Percentiles rank a stretch among this genome's conserved stretches.
These are phyloP conservation scores for Piliocolobus tephrosceles DNA, from an alignment of 2,113 vertebrate genomes.

Conservation along the genomic window DNA sequence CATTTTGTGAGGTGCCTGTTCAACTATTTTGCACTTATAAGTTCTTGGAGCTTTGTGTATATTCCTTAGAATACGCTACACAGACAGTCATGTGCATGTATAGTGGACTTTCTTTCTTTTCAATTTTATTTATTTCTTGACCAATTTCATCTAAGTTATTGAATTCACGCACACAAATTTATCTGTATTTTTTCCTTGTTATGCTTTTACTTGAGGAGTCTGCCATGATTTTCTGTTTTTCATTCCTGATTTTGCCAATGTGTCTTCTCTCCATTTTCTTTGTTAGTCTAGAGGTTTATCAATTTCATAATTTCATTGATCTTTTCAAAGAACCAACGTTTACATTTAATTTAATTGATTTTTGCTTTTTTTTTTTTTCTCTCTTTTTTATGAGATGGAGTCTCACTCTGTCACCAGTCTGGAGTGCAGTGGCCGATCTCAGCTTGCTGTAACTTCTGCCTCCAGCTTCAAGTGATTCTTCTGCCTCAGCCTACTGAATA, in stretches of 20 bases:
- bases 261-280: not conserved
- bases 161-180: not conserved
- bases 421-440: no score
- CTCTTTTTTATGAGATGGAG: no score
- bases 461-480: no score
- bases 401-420: no score
- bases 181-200: not conserved
- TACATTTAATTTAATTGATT: not conserved
- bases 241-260: not conserved
- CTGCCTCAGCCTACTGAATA: no score
- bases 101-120: not conserved
- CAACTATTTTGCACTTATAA: not conserved
- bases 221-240: not conserved
- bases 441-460: no score
- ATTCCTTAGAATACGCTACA: not conserved
- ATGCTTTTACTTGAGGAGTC: not conserved
- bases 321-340: not conserved
- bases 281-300: not conserved
- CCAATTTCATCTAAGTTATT: not conserved
- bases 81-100: not conserved
- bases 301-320: not conserved
- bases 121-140: not conserved
- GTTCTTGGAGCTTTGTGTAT: not conserved
- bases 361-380: not conserved
- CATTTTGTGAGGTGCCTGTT: not conserved